These are phyloP conservation scores for Melanostoma mellinum DNA, from an alignment of 2,888 invertebrate species.

Conservation along the genomic window DNA sequence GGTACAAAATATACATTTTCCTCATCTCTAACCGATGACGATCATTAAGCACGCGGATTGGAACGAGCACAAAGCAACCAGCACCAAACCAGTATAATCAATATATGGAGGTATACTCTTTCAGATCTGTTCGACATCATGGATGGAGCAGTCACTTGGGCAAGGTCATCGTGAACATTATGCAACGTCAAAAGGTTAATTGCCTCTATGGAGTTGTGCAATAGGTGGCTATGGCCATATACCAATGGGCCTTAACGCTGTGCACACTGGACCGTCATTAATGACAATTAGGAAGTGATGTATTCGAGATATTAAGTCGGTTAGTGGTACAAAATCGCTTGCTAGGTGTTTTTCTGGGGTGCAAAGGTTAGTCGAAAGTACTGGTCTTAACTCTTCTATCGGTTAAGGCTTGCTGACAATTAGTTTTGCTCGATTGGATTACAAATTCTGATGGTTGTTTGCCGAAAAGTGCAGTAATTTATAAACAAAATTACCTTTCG, in stretches of 20 bases:
- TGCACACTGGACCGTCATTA: conserved; percentile 58
- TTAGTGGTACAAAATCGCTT: conserved; percentile 53
- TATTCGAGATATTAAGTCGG: conserved; percentile 67
- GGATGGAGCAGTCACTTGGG: conserved; percentile 62
- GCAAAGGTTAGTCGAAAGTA: conserved; percentile 12
- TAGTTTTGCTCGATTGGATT: too few relatives aligned
- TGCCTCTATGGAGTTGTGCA: conserved; percentile 61
- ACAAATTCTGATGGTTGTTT: too few relatives aligned
- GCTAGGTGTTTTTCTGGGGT: conserved; percentile 22
- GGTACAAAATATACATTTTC: conserved; percentile 13
- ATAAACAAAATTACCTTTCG: too few relatives aligned
- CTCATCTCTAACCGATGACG: conserved; percentile 37
- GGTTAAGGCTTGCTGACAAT: too few relatives aligned
- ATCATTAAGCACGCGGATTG: conserved; percentile 41
- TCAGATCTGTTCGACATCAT: conserved; percentile 39
- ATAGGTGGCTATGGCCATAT: conserved; percentile 22
- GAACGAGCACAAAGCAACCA: neutral
- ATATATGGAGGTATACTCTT: conserved; percentile 46
- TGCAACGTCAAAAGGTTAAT: conserved; percentile 72
- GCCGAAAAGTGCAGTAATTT: too few relatives aligned
- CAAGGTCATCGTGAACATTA: conserved; percentile 67
- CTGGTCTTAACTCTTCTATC: too few relatives aligned
- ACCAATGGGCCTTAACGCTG: conserved; percentile 4
- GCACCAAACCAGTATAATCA: conserved; percentile 18
- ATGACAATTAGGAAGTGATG: conserved; percentile 72